Evolutionary conservation across 1,140 invertebrate species (phyloP), one percentile per base, ranked within the genome.

Genomic region (Drosophila kanapiae): DNA sequence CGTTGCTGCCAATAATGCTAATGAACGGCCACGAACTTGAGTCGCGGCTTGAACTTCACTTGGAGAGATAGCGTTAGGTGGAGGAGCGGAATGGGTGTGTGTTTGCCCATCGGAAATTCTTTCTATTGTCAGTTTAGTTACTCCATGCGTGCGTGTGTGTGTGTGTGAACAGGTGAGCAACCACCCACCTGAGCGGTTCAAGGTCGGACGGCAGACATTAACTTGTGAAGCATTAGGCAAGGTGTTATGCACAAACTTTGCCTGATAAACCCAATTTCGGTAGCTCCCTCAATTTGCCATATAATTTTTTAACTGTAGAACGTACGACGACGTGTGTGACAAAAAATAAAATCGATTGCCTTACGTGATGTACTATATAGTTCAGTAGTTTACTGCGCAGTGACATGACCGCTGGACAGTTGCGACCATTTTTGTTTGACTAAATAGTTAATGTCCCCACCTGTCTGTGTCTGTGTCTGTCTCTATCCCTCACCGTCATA

Each of bases 11-110:
- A 78, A 90, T 81, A 90, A 90, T 90, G 84, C 80, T 88, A 88
- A 88, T 90, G 84, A 88, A 88, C 78, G 84, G 54, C 84, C 84
- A 62, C 85, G 84, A 88, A 88, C 84, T 88, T 88, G 84, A 88
- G 85, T 65, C n/a, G 23, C 14, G 40, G 54, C 54, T 49, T 64
- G 47, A 83, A 70, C 58, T 74, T 81, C 72, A 70, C 85, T 79
- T 74, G 82, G 78, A 80, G 77, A 54, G 68, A 65, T 49, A 56
- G 53, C 53, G 3, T 23, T 60, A 54, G 53, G 49, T 57, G 61
- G n/a, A n/a, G n/a, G 54, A 38, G 33, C 42, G 56, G 62, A 40
- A 64, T 47, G 68, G 61, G 29, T 57, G 80, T 57, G 80, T 38
- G 78, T 75, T 85, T 78, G 62, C 64, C 76, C 72, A 80, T 77